phyloP scores from a whole-genome alignment of 2,113 vertebrate genomes.

The Macquaria australasica region DNA sequence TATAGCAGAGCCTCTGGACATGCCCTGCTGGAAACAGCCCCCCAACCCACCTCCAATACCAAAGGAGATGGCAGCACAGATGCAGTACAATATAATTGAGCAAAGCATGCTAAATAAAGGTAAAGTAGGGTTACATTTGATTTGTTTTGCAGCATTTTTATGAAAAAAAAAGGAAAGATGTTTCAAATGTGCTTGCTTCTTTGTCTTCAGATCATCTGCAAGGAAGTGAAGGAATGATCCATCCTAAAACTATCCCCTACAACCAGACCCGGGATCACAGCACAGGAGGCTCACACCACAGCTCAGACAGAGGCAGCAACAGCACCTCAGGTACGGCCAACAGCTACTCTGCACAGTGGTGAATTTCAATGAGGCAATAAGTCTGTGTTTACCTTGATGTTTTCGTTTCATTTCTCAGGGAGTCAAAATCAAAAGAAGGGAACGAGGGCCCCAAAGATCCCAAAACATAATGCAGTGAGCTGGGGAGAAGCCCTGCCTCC shows the following conservation, averaged over 20 bases:
- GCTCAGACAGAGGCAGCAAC: conserved; percentile 91
- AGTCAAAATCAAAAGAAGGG: conserved; percentile 95
- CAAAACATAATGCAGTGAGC: conserved; percentile 91
- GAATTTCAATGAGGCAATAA: conserved; percentile 35
- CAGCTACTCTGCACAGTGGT: not conserved
- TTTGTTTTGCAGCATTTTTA: not conserved
- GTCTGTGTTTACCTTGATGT: conserved; percentile 35
- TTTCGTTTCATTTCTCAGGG: conserved; percentile 78
- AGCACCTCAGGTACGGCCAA: conserved; percentile 89
- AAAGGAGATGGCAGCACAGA: conserved; percentile 88
- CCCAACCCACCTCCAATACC: conserved; percentile 88
- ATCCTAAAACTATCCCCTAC: conserved; percentile 89
- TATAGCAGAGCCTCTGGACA: conserved; percentile 85
- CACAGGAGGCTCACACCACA: conserved; percentile 92
- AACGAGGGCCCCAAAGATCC: conserved; percentile 87
- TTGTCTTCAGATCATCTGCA: conserved; percentile 79
- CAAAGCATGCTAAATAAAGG: conserved; percentile 94
- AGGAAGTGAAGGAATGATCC: conserved; percentile 85
- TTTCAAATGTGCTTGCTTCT: not conserved
- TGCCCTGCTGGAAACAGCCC: conserved; percentile 89
- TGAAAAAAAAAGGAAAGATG: not conserved
- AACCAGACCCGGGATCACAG: conserved; percentile 91
- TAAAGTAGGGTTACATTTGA: conserved; percentile 46
- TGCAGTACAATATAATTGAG: conserved; percentile 94
- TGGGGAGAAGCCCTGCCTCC: conserved; percentile 91